Base-by-base conservation (phyloP, 2,888 invertebrate species). In the Sarcophaga carnaria region DNA sequence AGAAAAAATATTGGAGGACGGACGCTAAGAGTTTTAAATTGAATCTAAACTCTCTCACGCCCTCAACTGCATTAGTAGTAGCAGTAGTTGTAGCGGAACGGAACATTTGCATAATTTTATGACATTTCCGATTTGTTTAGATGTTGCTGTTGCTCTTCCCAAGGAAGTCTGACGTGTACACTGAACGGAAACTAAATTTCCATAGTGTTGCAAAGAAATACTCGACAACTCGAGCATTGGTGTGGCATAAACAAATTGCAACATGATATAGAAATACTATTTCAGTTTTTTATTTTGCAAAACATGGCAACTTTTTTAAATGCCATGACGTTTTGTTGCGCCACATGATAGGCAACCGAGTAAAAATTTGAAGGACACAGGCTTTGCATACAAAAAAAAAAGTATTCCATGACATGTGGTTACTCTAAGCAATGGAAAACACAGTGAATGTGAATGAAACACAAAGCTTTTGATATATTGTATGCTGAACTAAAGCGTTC, bases 121-220 rank as follows among this genome's bases (percentile, higher is more conserved):
- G 69, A 80, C 70, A 84, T 80, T 84, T 84, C 80, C 80, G 84
- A 84, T 76, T 80, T 84, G 70, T 60, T 80, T 71, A 14, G 71
- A 78, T 66, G 77, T 83, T 78, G 62, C 10, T 37, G 37, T 37
- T 37, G 22, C 37, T 37, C 37, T 37, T 37, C 22, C 67, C 11
- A 45, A 45, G 66, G 54, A 67, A 83, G 45, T 59, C 37, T 63
- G 60, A 71, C 64, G 37, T 22, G 25, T 25, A 78, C 54, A 78
- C 62, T 54, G 66, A 83, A 83, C 83, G 83, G 83, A 83, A 83
- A 83, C 62, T 72, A 20, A 83, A 72, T 71, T 54, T 54, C 37
- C 54, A 54, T 54, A 54, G 17, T 54, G 5, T 54, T 54, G 17
- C 37, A 37, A 37, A 37, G 37, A 54, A 54, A 54, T 54, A 17